phyloP scores from a whole-genome alignment of 2,797 vertebrate genomes.

The Mus spretus region DNA sequence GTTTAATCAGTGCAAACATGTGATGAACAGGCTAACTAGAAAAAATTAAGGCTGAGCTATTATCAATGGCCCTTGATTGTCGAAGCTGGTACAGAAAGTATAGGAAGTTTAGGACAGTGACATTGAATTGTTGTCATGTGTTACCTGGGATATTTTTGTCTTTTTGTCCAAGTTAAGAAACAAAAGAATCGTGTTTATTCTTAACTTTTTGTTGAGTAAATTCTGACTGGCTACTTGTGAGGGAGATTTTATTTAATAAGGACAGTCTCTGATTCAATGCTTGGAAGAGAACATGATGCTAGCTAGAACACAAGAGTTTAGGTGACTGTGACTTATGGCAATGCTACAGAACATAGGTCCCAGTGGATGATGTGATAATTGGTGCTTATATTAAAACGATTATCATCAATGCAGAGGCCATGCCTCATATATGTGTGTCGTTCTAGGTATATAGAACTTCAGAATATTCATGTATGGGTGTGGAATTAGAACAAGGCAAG shows the following conservation, averaged over 20 bases:
- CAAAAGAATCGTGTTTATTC: not conserved
- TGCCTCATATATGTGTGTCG: not conserved
- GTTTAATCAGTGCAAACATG: conserved; percentile 52
- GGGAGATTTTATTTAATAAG: not conserved
- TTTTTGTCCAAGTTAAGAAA: conserved; percentile 34
- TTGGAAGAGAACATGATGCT: conserved; percentile 6
- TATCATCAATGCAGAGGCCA: not conserved
- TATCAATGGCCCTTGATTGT: conserved; percentile 32
- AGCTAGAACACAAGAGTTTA: not conserved
- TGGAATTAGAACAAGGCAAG: not conserved
- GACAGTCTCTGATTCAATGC: not conserved
- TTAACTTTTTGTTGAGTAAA: not conserved
- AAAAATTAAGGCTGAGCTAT: conserved; percentile 54
- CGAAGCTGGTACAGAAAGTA: conserved; percentile 22
- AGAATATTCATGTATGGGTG: not conserved
- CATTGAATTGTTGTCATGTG: not conserved
- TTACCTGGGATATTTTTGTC: conserved; percentile 51
- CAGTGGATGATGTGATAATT: not conserved
- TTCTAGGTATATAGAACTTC: not conserved
- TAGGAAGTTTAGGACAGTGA: conserved; percentile 53
- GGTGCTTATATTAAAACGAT: conserved; percentile 1
- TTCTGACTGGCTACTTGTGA: not conserved
- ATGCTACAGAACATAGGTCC: not conserved
- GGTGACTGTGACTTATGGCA: not conserved
- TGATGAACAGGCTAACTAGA: conserved; percentile 23